phyloP scores from a whole-genome alignment of 2,797 vertebrate genomes.

The Brachyalestes nurse region DNA sequence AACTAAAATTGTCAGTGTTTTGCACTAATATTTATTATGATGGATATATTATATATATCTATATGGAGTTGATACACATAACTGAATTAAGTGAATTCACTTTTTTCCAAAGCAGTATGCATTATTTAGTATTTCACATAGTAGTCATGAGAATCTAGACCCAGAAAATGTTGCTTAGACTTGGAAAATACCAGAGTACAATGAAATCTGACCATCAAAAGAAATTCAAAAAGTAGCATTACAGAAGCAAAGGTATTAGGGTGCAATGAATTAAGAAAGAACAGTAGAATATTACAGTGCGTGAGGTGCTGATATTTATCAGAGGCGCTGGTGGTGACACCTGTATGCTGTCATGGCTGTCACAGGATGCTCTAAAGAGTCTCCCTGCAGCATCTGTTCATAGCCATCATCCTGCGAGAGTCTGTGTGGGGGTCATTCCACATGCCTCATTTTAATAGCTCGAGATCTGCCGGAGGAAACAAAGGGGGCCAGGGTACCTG shows the following conservation, averaged over 20 bases:
- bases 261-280: not conserved
- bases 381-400: constrained; percentile 50
- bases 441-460: constrained; percentile 46
- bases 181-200: not conserved
- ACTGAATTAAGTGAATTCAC: too few relatives aligned
- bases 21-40: too few relatives aligned
- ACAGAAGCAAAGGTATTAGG: not conserved
- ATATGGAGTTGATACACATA: too few relatives aligned
- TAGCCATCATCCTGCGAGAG: constrained; percentile 31
- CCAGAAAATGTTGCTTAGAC: not conserved
- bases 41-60: too few relatives aligned
- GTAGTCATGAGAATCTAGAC: too few relatives aligned
- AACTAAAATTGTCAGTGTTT: too few relatives aligned
- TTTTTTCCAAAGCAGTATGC: too few relatives aligned
- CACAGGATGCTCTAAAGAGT: constrained; percentile 17
- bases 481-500: constrained; percentile 4
- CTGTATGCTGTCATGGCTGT: constrained; percentile 45
- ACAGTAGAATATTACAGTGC: not conserved
- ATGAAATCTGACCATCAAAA: not conserved
- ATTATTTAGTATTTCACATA: too few relatives aligned
- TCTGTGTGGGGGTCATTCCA: constrained; percentile 34
- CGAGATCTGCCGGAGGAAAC: constrained; percentile 25
- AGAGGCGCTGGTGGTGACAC: constrained; percentile 17
- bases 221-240: not conserved
- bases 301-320: constrained; percentile 8